Conservation (phyloP, 2,113 vertebrate genomes). For the Platysteira castanea region DNA sequence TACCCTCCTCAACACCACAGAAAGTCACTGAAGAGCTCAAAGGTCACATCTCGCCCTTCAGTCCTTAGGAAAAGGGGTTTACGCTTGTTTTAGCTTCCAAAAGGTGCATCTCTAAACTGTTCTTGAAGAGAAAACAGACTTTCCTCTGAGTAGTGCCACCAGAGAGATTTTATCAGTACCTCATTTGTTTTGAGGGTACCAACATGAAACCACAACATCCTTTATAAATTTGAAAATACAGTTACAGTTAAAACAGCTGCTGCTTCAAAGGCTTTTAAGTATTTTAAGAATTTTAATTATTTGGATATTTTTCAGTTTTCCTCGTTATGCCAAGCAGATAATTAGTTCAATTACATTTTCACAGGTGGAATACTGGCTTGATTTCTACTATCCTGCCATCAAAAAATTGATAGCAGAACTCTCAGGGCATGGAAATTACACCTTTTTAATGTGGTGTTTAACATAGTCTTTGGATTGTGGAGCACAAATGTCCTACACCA, state of each 20-base stretch:
- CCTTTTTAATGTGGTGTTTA: neutral
- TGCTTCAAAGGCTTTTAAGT: neutral
- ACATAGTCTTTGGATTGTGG: neutral
- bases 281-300: neutral
- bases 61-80: neutral
- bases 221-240: neutral
- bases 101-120: neutral
- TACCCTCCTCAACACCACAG: neutral
- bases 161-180: neutral
- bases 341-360: neutral
- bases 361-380: neutral
- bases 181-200: accelerated
- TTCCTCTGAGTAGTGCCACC: neutral
- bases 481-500: neutral
- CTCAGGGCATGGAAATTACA: neutral
- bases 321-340: neutral
- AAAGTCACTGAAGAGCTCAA: neutral
- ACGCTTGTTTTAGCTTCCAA: neutral
- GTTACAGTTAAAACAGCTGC: neutral
- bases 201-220: accelerated
- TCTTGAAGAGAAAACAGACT: neutral
- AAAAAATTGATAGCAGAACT: neutral
- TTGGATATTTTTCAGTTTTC: neutral
- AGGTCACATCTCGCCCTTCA: neutral
- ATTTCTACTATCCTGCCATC: neutral